Percentiles rank a stretch among this genome's conserved stretches.
These are phyloP conservation scores for Chloroceryle inda DNA, from an alignment of 2,797 vertebrate species.

Conservation along the genomic window DNA sequence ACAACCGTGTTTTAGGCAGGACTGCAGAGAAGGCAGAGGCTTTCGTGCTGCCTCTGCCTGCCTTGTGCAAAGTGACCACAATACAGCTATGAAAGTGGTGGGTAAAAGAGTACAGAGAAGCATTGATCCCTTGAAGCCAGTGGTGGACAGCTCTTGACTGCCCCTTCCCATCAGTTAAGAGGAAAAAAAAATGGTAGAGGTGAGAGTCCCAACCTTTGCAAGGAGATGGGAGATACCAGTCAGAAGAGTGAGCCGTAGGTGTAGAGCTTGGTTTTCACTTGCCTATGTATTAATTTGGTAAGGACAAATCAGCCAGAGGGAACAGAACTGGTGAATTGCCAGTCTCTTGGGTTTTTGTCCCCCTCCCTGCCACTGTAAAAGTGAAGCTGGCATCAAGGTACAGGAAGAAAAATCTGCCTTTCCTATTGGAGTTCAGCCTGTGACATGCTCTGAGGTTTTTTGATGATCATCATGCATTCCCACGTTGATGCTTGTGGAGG, in stretches of 20 bases:
- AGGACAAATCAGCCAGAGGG: background rate
- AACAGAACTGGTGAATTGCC: background rate
- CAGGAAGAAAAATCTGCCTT: accelerated
- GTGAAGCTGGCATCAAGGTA: background rate
- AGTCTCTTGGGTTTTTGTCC: accelerated
- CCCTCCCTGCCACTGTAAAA: background rate
- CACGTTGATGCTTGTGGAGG: background rate
- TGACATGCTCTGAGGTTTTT: background rate
- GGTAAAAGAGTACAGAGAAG: background rate
- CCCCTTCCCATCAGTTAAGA: background rate
- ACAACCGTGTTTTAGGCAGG: background rate
- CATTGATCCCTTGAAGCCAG: background rate
- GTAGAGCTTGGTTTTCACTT: background rate
- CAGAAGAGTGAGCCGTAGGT: background rate
- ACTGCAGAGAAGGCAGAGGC: background rate
- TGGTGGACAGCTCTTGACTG: background rate
- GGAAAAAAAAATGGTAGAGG: background rate
- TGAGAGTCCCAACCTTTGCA: background rate
- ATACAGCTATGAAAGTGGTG: background rate
- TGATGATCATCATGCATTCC: background rate
- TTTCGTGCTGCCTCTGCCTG: background rate
- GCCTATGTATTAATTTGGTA: background rate
- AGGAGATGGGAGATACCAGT: background rate
- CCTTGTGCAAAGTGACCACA: background rate
- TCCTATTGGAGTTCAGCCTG: background rate